phyloP scores from a whole-genome alignment of 2,113 vertebrate species.

The Podarcis raffonei region DNA sequence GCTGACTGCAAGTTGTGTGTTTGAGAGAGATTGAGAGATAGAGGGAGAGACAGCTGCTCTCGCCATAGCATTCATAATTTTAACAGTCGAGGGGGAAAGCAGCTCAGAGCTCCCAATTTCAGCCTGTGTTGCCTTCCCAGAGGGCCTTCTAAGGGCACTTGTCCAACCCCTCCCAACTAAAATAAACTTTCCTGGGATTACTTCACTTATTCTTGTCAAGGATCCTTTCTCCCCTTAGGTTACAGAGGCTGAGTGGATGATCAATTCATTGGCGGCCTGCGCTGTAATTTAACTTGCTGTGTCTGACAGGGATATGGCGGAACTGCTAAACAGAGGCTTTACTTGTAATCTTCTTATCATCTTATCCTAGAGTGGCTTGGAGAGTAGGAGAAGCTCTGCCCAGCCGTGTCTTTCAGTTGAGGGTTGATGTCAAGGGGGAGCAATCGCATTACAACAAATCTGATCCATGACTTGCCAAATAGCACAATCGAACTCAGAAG shows the following conservation, averaged over 20 bases:
- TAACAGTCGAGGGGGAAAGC: too few relatives aligned
- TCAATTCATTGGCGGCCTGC: slow-evolving; percentile 73
- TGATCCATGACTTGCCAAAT: background rate
- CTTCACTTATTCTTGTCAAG: slow-evolving; percentile 73
- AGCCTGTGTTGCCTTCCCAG: background rate
- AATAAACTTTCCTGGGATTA: slow-evolving; percentile 78
- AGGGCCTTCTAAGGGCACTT: slow-evolving; percentile 65
- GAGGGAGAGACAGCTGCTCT: too few relatives aligned
- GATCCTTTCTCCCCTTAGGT: slow-evolving; percentile 71
- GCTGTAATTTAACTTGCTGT: slow-evolving; percentile 79
- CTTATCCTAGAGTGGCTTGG: slow-evolving; percentile 78
- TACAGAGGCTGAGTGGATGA: slow-evolving; percentile 70
- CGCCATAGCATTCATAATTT: background rate
- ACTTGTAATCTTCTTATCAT: slow-evolving; percentile 86
- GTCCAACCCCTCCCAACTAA: slow-evolving; percentile 67
- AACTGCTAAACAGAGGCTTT: slow-evolving; percentile 81
- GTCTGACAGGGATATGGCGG: slow-evolving; percentile 76
- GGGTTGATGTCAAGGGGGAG: slow-evolving; percentile 74
- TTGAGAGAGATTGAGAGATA: background rate
- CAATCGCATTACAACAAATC: slow-evolving; percentile 62
- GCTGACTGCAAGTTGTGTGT: background rate
- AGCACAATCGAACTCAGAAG: background rate
- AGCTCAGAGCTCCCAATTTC: background rate
- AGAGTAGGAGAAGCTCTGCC: slow-evolving; percentile 44
- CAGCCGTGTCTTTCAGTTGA: slow-evolving; percentile 50